Percentiles rank a stretch among this genome's conserved stretches.
Evolutionary conservation across 2,113 vertebrate species (phyloP).

Genomic region (Sinocyclocheilus anophthalmus): DNA sequence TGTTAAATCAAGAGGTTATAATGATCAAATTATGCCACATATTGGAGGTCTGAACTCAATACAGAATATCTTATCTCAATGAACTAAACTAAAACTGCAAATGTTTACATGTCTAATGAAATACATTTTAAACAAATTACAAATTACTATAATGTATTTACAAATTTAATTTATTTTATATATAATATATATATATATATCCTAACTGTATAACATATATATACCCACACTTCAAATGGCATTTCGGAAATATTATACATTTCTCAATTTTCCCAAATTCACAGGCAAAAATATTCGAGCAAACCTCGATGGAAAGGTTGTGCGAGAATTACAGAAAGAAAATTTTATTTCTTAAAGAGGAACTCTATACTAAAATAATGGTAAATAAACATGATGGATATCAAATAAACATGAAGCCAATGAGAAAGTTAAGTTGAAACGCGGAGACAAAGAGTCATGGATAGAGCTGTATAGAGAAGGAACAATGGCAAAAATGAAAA

Average conservation of each 20-base stretch:
- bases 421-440: neutral
- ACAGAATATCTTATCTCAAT: neutral
- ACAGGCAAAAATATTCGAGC: neutral
- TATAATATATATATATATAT: no score
- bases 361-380: neutral
- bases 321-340: neutral
- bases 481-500: slow-evolving; percentile 35
- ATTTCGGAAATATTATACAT: no score
- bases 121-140: neutral
- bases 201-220: no score
- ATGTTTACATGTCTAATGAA: neutral
- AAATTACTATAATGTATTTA: no score
- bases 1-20: neutral
- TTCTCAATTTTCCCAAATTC: no score
- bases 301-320: neutral
- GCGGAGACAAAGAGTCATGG: neutral
- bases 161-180: neutral
- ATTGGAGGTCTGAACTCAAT: neutral
- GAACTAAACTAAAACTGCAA: neutral
- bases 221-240: no score
- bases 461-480: neutral
- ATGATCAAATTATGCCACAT: neutral
- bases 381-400: neutral
- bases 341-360: neutral
- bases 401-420: neutral